Evolutionary conservation across 2,113 vertebrate species (phyloP).

Genomic region (Daboia siamensis): DNA sequence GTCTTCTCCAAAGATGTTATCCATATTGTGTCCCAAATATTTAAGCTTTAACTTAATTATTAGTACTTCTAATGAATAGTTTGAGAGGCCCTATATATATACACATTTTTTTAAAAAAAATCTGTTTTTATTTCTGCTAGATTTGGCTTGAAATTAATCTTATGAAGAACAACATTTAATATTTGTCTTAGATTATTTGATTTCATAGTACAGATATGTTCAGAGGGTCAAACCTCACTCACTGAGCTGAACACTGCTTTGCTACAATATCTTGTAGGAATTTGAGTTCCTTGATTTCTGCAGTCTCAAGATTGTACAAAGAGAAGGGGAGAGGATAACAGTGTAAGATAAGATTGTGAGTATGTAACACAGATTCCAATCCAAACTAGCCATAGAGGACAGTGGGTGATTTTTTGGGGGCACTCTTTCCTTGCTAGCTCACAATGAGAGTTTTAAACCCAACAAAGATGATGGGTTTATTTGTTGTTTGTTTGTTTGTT

Average conservation of each 20-base stretch:
- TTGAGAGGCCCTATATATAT: neutral
- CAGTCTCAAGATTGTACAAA: neutral
- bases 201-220: neutral
- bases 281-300: neutral
- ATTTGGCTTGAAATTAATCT: neutral
- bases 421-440: neutral
- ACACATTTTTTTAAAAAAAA: neutral
- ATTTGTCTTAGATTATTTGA: neutral
- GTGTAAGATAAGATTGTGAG: neutral
- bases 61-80: neutral
- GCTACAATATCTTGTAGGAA: neutral
- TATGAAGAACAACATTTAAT: neutral
- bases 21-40: neutral
- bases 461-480: neutral
- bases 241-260: neutral
- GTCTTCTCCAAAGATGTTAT: neutral
- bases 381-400: neutral
- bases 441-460: neutral
- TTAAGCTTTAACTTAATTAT: neutral
- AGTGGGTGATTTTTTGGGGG: neutral
- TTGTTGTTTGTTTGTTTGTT: neutral
- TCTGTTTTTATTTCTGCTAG: neutral
- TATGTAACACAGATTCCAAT: neutral
- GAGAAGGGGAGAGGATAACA: neutral
- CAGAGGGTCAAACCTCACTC: neutral